phyloP scores from a whole-genome alignment of 2,797 vertebrate genomes.

The Enteromius anoplus region DNA sequence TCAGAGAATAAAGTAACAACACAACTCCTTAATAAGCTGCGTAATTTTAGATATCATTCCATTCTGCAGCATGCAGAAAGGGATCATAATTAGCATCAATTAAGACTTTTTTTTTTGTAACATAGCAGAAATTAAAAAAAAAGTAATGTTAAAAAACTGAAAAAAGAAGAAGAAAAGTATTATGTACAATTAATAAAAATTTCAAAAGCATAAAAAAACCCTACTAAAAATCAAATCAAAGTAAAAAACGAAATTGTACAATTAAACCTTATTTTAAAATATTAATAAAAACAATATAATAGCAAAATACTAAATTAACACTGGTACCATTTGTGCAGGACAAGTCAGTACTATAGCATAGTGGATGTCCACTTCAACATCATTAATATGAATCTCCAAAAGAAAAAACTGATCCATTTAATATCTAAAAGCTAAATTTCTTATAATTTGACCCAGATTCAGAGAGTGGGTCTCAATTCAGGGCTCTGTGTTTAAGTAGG shows the following conservation, averaged over 20 bases:
- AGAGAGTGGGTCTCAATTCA: not conserved
- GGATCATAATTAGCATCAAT: not conserved
- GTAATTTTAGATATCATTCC: not conserved
- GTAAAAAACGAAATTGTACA: not conserved
- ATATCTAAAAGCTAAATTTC: not conserved
- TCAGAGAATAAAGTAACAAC: not conserved
- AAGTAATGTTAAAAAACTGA: not conserved
- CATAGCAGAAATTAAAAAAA: not conserved
- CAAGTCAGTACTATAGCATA: not conserved
- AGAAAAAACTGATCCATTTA: not conserved
- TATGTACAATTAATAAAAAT: not conserved
- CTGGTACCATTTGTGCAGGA: no score
- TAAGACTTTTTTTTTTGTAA: not conserved
- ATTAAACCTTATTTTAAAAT: not conserved
- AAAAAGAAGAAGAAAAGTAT: not conserved
- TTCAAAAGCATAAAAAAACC: not conserved
- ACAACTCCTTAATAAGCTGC: not conserved
- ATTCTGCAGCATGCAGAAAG: not conserved
- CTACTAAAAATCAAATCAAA: not conserved
- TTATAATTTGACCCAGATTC: constrained; percentile 16
- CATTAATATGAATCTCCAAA: not conserved
- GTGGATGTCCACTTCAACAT: not conserved
- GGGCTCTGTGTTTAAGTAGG: not conserved
- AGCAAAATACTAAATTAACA: no score
- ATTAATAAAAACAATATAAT: not conserved